phyloP scores from a whole-genome alignment of 2,797 vertebrate genomes.

The Siniperca undulata region DNA sequence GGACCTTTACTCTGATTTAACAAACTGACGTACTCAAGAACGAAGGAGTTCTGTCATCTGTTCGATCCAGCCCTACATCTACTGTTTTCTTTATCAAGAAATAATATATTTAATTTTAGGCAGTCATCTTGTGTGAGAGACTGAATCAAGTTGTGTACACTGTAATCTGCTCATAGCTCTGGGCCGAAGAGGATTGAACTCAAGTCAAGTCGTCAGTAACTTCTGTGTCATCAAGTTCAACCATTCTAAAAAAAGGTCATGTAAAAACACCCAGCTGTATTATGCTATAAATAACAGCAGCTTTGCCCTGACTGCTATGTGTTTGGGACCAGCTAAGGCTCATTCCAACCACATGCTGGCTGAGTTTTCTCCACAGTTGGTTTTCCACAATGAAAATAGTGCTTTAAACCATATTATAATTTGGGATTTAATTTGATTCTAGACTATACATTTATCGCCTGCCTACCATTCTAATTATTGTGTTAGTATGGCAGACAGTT shows the following conservation, averaged over 20 bases:
- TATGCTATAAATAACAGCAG: constrained; percentile 70
- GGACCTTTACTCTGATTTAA: background rate
- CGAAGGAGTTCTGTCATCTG: background rate
- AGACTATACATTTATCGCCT: background rate
- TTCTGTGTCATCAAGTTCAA: constrained; percentile 63
- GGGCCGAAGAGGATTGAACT: constrained; percentile 23
- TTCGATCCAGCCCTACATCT: constrained; percentile 1
- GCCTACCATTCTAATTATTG: constrained; percentile 1
- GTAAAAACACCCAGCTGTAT: constrained; percentile 44
- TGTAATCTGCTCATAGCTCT: constrained; percentile 7
- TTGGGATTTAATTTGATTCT: background rate
- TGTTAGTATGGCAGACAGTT: background rate
- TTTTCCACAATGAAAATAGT: constrained; percentile 7
- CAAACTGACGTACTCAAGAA: background rate
- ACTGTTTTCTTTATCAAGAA: constrained; percentile 23
- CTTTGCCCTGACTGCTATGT: constrained; percentile 42
- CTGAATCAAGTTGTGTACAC: background rate
- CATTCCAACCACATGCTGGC: constrained; percentile 42
- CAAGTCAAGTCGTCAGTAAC: constrained; percentile 43
- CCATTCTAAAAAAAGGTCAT: constrained; percentile 41
- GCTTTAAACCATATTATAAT: constrained; percentile 7
- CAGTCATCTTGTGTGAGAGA: background rate
- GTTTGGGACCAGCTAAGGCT: constrained; percentile 38
- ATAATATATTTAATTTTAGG: background rate
- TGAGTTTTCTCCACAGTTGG: background rate